phyloP scores from a whole-genome alignment of 2,888 invertebrate genomes.

The Ormyrus pomaceus region DNA sequence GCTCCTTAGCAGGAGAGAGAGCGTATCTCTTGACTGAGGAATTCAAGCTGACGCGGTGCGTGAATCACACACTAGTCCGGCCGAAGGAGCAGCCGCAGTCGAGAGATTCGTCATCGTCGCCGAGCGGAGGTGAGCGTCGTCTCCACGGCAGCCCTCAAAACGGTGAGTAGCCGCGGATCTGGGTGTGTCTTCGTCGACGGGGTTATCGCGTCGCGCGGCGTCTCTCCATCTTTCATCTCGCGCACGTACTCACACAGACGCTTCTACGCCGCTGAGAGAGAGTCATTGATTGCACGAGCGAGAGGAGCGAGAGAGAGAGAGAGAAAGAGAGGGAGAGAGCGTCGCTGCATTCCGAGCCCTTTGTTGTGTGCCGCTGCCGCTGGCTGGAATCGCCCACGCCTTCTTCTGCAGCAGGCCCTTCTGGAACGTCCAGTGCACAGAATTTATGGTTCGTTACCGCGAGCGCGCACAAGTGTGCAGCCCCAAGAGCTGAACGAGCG shows the following conservation, averaged over 20 bases:
- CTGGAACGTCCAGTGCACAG: not conserved
- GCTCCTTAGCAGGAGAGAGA: too few relatives aligned
- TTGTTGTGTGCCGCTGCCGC: constrained; percentile 37
- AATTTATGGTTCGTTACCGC: too few relatives aligned
- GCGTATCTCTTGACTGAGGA: too few relatives aligned
- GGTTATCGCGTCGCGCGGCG: constrained; percentile 22
- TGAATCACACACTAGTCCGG: too few relatives aligned
- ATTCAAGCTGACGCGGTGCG: too few relatives aligned
- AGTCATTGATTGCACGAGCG: constrained; percentile 25
- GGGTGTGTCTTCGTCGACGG: not conserved
- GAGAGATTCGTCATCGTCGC: too few relatives aligned
- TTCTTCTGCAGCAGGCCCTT: constrained; percentile 5
- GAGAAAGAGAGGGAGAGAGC: constrained; percentile 7
- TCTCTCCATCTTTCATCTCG: not conserved
- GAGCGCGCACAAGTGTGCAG: too few relatives aligned
- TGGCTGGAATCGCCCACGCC: constrained; percentile 35
- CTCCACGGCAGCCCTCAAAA: not conserved
- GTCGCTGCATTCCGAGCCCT: constrained; percentile 50
- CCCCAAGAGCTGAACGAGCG: too few relatives aligned
- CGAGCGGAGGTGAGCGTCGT: not conserved
- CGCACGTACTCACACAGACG: too few relatives aligned
- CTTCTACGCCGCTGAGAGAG: not conserved
- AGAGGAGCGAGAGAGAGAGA: not conserved
- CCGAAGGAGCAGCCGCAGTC: too few relatives aligned
- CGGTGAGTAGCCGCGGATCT: not conserved